Conservation (phyloP, 37 sponge, comb jelly and placozoan genomes). For the Hexactinellida sp. region DNA sequence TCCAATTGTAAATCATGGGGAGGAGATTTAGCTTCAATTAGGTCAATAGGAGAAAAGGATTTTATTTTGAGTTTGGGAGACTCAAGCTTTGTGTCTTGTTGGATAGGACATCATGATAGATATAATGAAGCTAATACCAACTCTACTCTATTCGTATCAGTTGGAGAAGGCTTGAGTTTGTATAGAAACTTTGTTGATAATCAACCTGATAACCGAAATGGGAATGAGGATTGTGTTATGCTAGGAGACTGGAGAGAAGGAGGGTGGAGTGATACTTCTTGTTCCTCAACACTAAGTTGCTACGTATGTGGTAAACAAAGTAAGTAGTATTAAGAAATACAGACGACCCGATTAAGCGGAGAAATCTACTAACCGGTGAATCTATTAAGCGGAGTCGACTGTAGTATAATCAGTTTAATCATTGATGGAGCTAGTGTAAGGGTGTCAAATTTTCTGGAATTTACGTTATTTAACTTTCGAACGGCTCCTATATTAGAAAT, state of each 20-base stretch:
- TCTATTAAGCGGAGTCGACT: too few species aligned
- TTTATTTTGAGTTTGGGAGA: not conserved
- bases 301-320: not conserved
- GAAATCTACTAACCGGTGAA: not conserved
- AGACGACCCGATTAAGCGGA: too few species aligned
- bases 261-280: not conserved
- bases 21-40: slow-evolving; percentile 6
- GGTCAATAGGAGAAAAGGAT: not conserved
- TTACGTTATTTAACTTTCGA: not conserved
- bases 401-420: too few species aligned
- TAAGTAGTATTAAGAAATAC: not conserved
- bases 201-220: not conserved
- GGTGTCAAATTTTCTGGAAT: not conserved
- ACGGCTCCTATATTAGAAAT: not conserved
- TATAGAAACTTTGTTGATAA: not conserved
- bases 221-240: not conserved
- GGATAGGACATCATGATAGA: slow-evolving; percentile 17
- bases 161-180: not conserved
- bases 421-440: too few species aligned
- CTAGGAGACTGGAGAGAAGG: not conserved
- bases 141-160: not conserved
- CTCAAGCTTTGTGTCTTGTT: not conserved
- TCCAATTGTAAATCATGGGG: slow-evolving; percentile 6
- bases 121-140: not conserved
- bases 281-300: not conserved